Percentiles rank a stretch among this genome's conserved stretches.
phyloP scores from a whole-genome alignment of 2,113 vertebrate genomes.

The Sphaerodactylus townsendi region DNA sequence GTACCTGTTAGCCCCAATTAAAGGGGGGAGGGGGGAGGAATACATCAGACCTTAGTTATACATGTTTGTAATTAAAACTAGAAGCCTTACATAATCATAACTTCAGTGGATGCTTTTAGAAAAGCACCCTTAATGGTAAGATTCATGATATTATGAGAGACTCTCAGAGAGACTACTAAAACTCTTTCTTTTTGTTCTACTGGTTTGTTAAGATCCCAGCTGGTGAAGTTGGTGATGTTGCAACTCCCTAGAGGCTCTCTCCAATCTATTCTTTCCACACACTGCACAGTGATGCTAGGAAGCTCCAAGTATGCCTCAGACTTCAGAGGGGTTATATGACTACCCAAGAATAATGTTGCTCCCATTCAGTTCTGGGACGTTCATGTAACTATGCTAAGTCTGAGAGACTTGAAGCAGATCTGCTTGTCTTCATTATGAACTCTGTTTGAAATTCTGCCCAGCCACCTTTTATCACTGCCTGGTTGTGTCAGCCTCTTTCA shows the following conservation, averaged over 20 bases:
- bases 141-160: not conserved
- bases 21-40: no score
- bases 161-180: not conserved
- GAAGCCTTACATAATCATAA: not conserved
- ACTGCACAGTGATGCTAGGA: not conserved
- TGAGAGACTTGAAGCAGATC: not conserved
- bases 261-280: not conserved
- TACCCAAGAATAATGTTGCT: not conserved
- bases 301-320: not conserved
- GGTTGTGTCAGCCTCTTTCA: not conserved
- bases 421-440: not conserved
- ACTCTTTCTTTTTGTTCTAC: not conserved
- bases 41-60: not conserved
- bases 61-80: not conserved
- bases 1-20: no score
- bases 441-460: constrained; percentile 7
- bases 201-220: not conserved
- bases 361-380: not conserved
- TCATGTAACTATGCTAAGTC: not conserved
- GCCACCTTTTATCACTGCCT: constrained; percentile 3
- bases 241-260: not conserved
- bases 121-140: not conserved
- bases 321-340: not conserved
- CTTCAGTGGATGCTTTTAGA: not conserved
- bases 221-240: not conserved